Evolutionary conservation across 2,888 invertebrate genomes (phyloP), one percentile per base, ranked within the genome.

Genomic region (Melinaea marsaeus): DNA sequence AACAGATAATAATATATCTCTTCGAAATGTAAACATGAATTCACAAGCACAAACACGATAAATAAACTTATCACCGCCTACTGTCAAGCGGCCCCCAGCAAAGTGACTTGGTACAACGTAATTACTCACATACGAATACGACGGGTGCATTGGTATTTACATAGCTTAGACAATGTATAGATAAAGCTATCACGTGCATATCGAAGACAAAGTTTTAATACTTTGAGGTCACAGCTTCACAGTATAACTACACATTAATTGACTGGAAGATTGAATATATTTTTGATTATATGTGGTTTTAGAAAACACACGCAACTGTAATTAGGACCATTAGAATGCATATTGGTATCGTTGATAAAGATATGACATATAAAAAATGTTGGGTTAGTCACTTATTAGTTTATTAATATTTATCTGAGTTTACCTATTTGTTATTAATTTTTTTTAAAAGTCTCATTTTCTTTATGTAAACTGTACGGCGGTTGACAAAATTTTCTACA

Each of bases 51-150:
- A 35, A 47, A 13, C 35, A 47, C 47, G 48, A 45, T 60, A 64
- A 64, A 64, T 62, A 61, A 65, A 60, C 47, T 37, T 58, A 62
- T 65, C 62, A 67, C 64, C 55, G 55, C 57, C 60, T 60, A 45
- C 13, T 60, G 57, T 46, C 61, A 60, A 51, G 56, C 46, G 54
- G 56, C 54, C 13, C 13, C 56, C 46, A 56, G 60, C 48, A 58
- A 64, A 51, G 51, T 9, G 32, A 51, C 51, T 32, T 51, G 51
- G 60, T 64, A 58, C 62, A 57, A 47, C 13, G 57, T 58, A 65
- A 61, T 62, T 62, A 51, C 61, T 46, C 60, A 58, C 57, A 61
- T 62, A 47, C 60, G 57, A 46, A 61, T 62, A 47, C 60, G 57
- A 46, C 46, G 60, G 57, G 35, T 42, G 55, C 63, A 51, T 32